Evolutionary conservation across 2,797 vertebrate species (phyloP), one percentile per base, ranked within the genome.

Genomic region (Esox lucius): DNA sequence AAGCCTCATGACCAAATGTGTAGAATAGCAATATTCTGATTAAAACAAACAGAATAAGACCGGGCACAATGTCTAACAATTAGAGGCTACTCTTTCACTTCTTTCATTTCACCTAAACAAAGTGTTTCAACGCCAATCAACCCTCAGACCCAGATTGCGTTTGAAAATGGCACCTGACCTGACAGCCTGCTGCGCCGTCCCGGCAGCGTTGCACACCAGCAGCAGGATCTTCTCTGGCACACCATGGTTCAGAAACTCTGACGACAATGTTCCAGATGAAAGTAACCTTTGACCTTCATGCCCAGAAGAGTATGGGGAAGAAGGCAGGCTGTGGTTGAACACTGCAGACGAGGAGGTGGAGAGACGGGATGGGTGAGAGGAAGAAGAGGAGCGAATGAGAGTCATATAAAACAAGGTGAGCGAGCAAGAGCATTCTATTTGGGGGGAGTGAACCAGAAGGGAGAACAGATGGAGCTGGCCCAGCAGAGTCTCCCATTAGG

Each of bases 131-230:
- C 53, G 22, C 8, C 51, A 7, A 56, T 5, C 19, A 8, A 19
- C 51, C 51, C 51, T 56, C 17, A n/a, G 51, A 56, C 7, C 6
- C 53, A 59, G 53, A 59, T 16, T 53, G n/a, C 22, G 53, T 56
- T 22, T 22, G 53, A 56, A 56, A 56, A 53, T 35, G 7, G 8
- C 35, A 39, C 35, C 56, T 61, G 16, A 66, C 97, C 97, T 95
- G 87, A 91, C 84, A 3, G 93, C 95, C 76, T 93, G 94, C 61
- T 92, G 90, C 11, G 94, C 95, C 0, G 90, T 82, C 5, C 95
- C 95, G 1, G 91, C 91, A 0, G 94, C 89, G 89, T 96, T 97
- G 84, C 97, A 98, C 85, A 97, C 89, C 82, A 98, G 94, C 26
- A 98, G 91, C 19, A 95, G 90, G 80, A 97, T 80, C 87, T 92